These are phyloP conservation scores for Odocoileus virginianus DNA, from an alignment of 2,113 vertebrate species.

Conservation along the genomic window DNA sequence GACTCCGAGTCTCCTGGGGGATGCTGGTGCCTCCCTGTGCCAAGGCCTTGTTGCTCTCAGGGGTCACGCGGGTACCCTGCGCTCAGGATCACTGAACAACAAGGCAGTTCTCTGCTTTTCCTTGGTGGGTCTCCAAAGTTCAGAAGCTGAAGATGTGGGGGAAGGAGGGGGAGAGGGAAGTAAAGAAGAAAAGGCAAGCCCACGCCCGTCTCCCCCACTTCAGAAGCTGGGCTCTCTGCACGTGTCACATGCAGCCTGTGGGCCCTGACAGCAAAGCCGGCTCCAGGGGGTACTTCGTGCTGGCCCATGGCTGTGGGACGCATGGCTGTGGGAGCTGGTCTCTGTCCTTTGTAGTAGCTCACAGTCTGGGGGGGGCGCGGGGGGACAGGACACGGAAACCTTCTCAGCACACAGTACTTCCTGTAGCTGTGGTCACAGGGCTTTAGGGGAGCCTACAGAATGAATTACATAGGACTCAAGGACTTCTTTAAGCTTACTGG, in stretches of 20 bases:
- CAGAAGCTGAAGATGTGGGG: background rate
- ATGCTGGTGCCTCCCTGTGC: background rate
- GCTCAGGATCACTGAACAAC: background rate
- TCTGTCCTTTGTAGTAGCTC: background rate
- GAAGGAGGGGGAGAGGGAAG: background rate
- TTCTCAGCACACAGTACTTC: background rate
- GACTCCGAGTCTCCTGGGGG: background rate
- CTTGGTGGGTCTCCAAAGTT: background rate
- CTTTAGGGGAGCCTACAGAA: background rate
- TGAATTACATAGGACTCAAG: background rate
- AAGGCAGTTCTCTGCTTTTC: background rate
- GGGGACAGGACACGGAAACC: background rate
- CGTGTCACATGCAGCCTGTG: accelerated
- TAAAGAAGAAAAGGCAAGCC: background rate
- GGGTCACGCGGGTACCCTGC: background rate
- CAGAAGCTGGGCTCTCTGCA: no score
- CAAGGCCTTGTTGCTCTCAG: background rate
- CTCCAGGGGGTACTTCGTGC: background rate
- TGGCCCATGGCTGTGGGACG: accelerated
- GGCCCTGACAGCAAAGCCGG: background rate
- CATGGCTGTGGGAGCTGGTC: background rate
- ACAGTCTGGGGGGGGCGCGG: no score
- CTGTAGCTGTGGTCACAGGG: background rate
- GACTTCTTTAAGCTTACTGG: background rate
- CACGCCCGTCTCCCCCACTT: no score